Percentiles rank a stretch among this genome's conserved stretches.
Conservation (phyloP, 2,113 vertebrate genomes). For the Serilophus lunatus region DNA sequence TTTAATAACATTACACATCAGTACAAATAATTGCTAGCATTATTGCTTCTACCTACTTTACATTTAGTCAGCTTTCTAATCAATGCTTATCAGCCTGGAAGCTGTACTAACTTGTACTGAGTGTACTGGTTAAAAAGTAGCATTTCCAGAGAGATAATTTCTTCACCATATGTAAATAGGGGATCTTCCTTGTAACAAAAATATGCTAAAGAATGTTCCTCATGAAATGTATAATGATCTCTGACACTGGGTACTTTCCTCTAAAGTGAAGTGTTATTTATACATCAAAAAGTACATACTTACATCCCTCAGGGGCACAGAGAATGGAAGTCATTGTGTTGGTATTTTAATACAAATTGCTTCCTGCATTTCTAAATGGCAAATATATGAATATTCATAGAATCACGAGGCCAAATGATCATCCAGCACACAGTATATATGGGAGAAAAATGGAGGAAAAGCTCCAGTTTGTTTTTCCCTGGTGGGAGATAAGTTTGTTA, state of each 20-base stretch:
- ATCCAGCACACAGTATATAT: not conserved
- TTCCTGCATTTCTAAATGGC: conserved; percentile 33
- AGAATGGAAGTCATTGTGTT: conserved; percentile 18
- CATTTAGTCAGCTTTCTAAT: not conserved
- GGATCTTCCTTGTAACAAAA: not conserved
- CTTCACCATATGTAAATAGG: not conserved
- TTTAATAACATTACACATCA: not conserved
- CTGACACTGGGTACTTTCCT: not conserved
- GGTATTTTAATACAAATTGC: conserved; percentile 53
- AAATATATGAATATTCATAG: conserved; percentile 53
- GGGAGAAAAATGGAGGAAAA: not conserved
- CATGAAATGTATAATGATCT: not conserved
- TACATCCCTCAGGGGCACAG: not conserved
- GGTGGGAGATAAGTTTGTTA: not conserved
- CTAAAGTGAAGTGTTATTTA: not conserved
- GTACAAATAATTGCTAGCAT: not conserved
- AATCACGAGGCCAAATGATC: not conserved
- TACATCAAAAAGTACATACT: conserved; percentile 31
- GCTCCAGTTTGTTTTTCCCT: not conserved
- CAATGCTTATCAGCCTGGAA: not conserved
- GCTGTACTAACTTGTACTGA: not conserved
- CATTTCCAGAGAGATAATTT: not conserved
- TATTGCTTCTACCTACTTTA: not conserved
- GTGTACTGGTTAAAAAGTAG: not conserved
- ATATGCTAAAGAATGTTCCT: not conserved